phyloP scores from a whole-genome alignment of 2,888 invertebrate genomes.

The Tiphia femorata region DNA sequence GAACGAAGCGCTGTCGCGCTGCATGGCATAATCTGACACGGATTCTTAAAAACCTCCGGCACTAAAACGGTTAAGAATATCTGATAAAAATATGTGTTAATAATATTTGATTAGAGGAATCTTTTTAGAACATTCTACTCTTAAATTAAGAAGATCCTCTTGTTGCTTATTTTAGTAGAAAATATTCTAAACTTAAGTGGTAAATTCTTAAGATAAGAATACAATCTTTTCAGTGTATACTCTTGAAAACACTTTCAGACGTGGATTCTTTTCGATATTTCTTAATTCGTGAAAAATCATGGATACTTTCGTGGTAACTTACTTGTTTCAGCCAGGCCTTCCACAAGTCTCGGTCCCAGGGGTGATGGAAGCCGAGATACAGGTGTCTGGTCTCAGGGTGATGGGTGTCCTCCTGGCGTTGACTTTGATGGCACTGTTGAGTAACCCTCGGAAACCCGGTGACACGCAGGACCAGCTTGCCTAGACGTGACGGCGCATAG shows the following conservation, averaged over 20 bases:
- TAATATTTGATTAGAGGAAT: too few species aligned
- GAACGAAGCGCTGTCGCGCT: neutral
- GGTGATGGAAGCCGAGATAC: slow-evolving; percentile 76
- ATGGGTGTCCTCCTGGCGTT: slow-evolving; percentile 37
- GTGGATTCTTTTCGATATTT: too few species aligned
- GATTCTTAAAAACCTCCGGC: neutral
- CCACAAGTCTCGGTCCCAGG: slow-evolving; percentile 79
- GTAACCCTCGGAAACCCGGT: slow-evolving; percentile 65
- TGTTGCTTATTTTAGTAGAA: too few species aligned
- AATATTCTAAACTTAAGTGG: too few species aligned
- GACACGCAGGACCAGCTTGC: slow-evolving; percentile 68
- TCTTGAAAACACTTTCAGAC: too few species aligned
- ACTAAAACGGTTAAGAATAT: slow-evolving; percentile 2
- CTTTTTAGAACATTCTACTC: too few species aligned
- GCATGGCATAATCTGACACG: neutral
- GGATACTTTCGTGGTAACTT: too few species aligned
- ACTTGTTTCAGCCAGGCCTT: slow-evolving; percentile 77
- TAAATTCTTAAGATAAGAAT: too few species aligned
- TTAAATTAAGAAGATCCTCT: too few species aligned
- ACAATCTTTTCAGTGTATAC: too few species aligned
- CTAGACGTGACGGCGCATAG: slow-evolving; percentile 64
- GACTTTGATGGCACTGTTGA: slow-evolving; percentile 47
- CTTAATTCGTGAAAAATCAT: too few species aligned
- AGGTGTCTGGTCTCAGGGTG: slow-evolving; percentile 71
- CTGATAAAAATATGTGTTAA: neutral